Conservation (phyloP, 2,797 vertebrate species). For the Sciurus vulgaris region DNA sequence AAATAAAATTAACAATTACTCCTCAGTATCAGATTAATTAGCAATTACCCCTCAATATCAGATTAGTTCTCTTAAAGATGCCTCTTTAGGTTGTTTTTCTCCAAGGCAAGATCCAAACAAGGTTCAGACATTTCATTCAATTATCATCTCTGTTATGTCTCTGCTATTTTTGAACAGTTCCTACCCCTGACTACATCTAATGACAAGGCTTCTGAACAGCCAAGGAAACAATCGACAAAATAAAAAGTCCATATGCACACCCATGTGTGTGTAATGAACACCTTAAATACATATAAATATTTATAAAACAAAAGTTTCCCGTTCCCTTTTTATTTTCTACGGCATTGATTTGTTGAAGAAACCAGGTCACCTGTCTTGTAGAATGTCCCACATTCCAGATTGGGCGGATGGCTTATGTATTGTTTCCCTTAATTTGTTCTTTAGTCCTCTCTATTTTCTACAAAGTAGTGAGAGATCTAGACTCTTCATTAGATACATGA, state of each 20-base stretch:
- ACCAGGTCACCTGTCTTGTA: background rate
- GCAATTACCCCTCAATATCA: background rate
- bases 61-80: background rate
- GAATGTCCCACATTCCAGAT: background rate
- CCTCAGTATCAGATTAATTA: background rate
- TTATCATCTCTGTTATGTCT: background rate
- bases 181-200: background rate
- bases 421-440: background rate
- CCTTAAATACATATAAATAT: background rate
- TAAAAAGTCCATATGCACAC: too few relatives aligned
- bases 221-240: background rate
- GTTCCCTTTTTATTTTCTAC: background rate
- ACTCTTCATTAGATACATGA: background rate
- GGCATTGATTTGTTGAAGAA: background rate
- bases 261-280: background rate
- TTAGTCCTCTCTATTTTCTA: background rate
- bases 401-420: background rate
- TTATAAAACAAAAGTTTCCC: background rate
- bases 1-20: conserved; percentile 3
- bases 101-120: background rate
- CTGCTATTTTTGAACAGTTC: background rate
- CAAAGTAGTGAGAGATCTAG: background rate
- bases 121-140: background rate
- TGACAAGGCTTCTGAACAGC: background rate
- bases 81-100: background rate